Conservation (phyloP, 2,797 vertebrate species). For the Hemitrygon akajei region DNA sequence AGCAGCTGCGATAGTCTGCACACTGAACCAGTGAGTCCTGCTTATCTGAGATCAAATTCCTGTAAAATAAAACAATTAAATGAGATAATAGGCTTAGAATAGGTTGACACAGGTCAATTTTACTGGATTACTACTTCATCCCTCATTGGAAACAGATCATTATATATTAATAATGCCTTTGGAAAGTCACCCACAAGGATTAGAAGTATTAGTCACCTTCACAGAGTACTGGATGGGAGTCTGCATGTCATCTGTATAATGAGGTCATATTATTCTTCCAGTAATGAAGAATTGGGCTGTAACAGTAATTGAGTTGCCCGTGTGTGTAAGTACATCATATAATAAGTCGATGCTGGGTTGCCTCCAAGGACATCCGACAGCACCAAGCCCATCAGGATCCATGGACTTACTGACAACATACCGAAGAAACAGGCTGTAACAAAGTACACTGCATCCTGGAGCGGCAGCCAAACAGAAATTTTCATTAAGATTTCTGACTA, state of each 20-base stretch:
- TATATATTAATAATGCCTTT: background rate
- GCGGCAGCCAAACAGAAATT: background rate
- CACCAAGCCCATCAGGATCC: background rate
- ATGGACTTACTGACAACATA: background rate
- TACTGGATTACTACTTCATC: background rate
- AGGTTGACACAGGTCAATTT: background rate
- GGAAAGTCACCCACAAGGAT: background rate
- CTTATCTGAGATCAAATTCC: constrained; percentile 90
- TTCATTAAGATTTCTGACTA: background rate
- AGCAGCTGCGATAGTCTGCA: constrained; percentile 87
- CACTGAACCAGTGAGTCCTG: constrained; percentile 86
- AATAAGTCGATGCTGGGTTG: background rate
- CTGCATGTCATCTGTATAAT: background rate
- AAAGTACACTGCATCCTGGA: too few species aligned
- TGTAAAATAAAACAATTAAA: constrained; percentile 46
- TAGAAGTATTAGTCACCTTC: background rate
- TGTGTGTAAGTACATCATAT: background rate
- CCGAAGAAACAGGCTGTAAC: background rate
- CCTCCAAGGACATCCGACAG: too few species aligned
- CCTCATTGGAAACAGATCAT: background rate
- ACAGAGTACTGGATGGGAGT: background rate
- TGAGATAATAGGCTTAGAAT: background rate
- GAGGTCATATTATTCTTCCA: background rate
- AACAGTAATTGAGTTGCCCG: background rate
- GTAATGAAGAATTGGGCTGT: background rate